Evolutionary conservation across 2,888 invertebrate species (phyloP).

Genomic region (Scaptomyza caliginosa): DNA sequence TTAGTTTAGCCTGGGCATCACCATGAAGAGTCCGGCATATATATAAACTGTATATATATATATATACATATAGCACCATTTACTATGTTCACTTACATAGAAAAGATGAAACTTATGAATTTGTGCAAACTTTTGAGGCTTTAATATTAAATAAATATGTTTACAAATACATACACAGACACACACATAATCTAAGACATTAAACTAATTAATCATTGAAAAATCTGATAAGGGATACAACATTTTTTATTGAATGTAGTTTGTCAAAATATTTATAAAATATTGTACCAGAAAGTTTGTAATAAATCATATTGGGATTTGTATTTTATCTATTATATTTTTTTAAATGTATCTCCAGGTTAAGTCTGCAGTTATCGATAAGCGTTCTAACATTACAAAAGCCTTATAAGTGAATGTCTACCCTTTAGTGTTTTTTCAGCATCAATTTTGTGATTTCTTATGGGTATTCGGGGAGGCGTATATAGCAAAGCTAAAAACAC

Average conservation of each 20-base stretch:
- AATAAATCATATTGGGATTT: too few species aligned
- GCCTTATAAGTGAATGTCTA: neutral
- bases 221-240: neutral
- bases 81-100: constrained; percentile 36
- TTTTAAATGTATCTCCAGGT: neutral
- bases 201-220: constrained; percentile 3
- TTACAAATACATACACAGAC: neutral
- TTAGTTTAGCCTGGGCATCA: constrained; percentile 43
- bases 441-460: constrained; percentile 24
- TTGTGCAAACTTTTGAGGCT: constrained; percentile 13
- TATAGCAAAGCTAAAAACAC: constrained; percentile 24
- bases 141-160: constrained; percentile 23
- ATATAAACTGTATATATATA: neutral
- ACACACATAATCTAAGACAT: constrained; percentile 15
- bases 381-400: neutral
- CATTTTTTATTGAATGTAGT: neutral
- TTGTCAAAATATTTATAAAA: neutral
- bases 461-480: constrained; percentile 12
- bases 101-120: constrained; percentile 38
- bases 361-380: neutral
- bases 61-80: constrained; percentile 27
- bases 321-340: neutral
- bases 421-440: constrained; percentile 4
- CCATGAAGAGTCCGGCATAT: constrained; percentile 37
- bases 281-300: neutral